phyloP scores from a whole-genome alignment of 2,888 invertebrate genomes.

The Alloscopus bannaensis region DNA sequence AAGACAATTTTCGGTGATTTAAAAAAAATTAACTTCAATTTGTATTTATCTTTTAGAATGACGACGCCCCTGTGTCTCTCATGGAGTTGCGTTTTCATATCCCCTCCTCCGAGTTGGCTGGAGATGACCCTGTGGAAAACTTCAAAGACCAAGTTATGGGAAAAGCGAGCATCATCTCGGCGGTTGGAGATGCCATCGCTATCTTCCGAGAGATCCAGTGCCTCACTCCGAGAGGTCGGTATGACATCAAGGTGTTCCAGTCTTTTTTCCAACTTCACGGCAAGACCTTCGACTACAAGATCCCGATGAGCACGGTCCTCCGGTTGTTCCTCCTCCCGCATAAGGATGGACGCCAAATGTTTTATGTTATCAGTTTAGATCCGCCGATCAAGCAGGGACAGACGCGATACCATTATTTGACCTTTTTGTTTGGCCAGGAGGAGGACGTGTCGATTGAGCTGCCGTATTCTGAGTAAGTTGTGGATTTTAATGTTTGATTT shows the following conservation, averaged over 20 bases:
- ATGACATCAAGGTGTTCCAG: constrained; percentile 96
- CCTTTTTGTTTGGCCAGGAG: constrained; percentile 94
- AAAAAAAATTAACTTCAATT: not conserved
- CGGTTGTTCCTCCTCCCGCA: constrained; percentile 96
- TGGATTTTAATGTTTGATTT: constrained; percentile 21
- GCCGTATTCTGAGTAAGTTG: constrained; percentile 89
- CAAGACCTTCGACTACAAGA: constrained; percentile 99
- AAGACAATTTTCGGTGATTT: constrained; percentile 16
- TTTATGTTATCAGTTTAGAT: constrained; percentile 97
- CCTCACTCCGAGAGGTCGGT: constrained; percentile 97
- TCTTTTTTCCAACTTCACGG: constrained; percentile 94
- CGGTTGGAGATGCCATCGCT: constrained; percentile 98
- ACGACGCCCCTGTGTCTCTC: constrained; percentile 96
- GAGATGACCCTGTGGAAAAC: constrained; percentile 96
- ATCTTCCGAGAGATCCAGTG: constrained; percentile 98
- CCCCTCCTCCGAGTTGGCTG: constrained; percentile 90
- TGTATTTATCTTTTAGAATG: constrained; percentile 82
- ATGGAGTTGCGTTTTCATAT: constrained; percentile 99
- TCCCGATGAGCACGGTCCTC: constrained; percentile 97
- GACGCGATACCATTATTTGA: constrained; percentile 97
- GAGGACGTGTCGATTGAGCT: constrained; percentile 90
- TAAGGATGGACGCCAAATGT: constrained; percentile 98
- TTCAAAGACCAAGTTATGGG: constrained; percentile 97
- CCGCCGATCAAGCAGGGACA: constrained; percentile 99
- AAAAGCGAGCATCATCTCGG: constrained; percentile 98